Percentiles rank a stretch among this genome's conserved stretches.
Conservation (phyloP, 2,888 invertebrate species). For the Deroplatys truncata region DNA sequence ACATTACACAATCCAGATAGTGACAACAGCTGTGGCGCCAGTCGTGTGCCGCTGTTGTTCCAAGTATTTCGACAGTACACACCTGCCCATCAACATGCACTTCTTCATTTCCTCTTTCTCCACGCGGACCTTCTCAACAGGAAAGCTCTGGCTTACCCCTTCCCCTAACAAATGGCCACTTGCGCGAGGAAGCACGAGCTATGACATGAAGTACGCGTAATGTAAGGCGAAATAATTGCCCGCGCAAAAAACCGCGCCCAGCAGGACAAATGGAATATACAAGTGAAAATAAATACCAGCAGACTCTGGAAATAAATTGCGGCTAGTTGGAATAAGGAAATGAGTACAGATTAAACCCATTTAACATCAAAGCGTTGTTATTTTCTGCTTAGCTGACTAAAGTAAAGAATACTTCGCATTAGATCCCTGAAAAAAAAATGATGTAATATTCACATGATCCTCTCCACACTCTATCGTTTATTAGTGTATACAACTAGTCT, state of each 20-base stretch:
- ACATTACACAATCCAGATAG: background rate
- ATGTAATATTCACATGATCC: no score
- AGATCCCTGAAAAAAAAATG: no score
- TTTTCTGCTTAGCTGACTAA: no score
- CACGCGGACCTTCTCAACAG: background rate
- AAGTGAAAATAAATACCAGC: background rate
- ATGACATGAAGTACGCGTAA: background rate
- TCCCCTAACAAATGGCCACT: background rate
- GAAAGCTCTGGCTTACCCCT: background rate
- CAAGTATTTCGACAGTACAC: background rate
- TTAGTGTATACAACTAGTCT: no score
- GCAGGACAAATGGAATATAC: background rate
- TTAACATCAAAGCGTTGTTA: no score
- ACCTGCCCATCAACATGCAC: background rate
- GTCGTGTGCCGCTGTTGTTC: background rate
- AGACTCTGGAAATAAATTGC: background rate
- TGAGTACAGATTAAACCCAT: no score
- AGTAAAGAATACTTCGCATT: no score
- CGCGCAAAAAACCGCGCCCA: background rate
- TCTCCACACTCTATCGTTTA: no score
- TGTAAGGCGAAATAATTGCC: background rate
- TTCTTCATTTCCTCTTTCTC: background rate
- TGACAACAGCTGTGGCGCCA: background rate
- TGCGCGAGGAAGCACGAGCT: background rate
- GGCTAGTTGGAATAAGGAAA: background rate